Conservation (phyloP, 2,888 invertebrate genomes). For the Epinotia demarniana region DNA sequence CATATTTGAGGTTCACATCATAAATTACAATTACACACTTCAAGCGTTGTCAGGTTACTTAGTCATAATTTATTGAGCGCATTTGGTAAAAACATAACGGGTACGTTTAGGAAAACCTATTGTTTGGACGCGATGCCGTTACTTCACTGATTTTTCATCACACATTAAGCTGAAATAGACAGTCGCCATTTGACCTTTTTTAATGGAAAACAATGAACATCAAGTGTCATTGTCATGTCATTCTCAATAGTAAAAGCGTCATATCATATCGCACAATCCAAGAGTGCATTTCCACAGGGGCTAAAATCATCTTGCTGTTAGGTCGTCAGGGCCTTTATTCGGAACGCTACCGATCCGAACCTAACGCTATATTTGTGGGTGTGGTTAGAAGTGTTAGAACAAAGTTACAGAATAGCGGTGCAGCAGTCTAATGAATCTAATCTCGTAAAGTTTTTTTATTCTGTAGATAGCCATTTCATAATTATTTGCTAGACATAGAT, state of each 20-base stretch:
- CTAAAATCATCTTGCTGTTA: neutral
- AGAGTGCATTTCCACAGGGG: neutral
- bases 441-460: no score
- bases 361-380: no score
- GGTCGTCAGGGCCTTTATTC: no score
- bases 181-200: constrained; percentile 5
- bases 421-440: no score
- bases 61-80: constrained; percentile 4
- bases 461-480: no score
- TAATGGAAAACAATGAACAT: constrained; percentile 13
- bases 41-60: neutral
- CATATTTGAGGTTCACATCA: neutral
- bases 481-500: no score
- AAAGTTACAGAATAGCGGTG: no score
- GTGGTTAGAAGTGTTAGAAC: no score
- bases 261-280: neutral
- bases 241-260: neutral
- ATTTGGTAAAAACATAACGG: constrained; percentile 28
- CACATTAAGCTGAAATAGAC: constrained; percentile 4
- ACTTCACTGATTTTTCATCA: constrained; percentile 23
- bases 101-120: constrained; percentile 20
- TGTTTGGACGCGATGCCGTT: constrained; percentile 32
- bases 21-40: constrained; percentile 5
- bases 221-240: neutral
- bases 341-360: no score